phyloP scores from a whole-genome alignment of 1,140 invertebrate species.

The silkworm (Bombyx mori) region DNA sequence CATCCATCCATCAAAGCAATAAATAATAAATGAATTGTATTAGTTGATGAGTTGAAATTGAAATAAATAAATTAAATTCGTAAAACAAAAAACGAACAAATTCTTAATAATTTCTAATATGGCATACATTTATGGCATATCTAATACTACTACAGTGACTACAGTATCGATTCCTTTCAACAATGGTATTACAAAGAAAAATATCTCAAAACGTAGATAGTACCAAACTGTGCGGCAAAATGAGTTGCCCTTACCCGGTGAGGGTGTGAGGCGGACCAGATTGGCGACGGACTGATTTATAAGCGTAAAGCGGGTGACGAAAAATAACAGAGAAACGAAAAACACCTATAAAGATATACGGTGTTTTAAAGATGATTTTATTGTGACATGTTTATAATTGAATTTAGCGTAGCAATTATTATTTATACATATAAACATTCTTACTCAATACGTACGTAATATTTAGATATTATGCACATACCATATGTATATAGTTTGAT shows the following conservation, averaged over 20 bases:
- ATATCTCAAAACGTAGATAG: slow-evolving; percentile 64
- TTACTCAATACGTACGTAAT: no score
- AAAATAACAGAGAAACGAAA: no score
- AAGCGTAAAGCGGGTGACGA: slow-evolving; percentile 1
- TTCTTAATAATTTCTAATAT: background rate
- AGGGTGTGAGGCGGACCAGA: slow-evolving; percentile 63
- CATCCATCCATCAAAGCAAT: no score
- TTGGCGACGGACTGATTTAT: slow-evolving; percentile 24
- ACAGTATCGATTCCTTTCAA: slow-evolving; percentile 35
- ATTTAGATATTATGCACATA: no score
- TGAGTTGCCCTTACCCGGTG: slow-evolving; percentile 63
- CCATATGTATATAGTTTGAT: no score
- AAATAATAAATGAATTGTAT: no score
- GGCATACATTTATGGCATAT: background rate
- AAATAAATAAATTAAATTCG: background rate
- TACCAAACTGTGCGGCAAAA: slow-evolving; percentile 59
- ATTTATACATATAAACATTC: no score
- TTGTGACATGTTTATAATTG: no score
- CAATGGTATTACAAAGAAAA: slow-evolving; percentile 65
- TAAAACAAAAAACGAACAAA: background rate
- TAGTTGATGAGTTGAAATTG: background rate
- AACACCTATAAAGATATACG: no score
- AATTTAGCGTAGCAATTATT: no score
- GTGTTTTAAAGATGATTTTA: no score
- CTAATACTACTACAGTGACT: no score